These are phyloP conservation scores for Gadopsis marmoratus DNA, from an alignment of 2,797 vertebrate species.

Conservation along the genomic window DNA sequence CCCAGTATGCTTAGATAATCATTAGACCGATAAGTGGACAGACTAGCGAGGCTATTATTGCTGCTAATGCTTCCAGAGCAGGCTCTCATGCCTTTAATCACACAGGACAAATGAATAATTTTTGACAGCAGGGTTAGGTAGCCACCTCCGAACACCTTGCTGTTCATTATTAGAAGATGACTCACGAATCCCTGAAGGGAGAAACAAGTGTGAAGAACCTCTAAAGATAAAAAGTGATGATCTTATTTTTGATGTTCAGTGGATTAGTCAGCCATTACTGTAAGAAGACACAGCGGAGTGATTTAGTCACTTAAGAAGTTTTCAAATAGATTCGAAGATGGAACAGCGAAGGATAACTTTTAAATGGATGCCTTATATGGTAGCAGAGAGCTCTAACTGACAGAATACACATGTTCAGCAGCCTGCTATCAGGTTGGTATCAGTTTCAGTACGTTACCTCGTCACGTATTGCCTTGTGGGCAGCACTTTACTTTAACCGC, in stretches of 20 bases:
- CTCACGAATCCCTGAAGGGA: slow-evolving; percentile 34
- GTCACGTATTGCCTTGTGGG: not conserved
- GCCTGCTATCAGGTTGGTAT: not conserved
- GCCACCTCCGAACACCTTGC: slow-evolving; percentile 36
- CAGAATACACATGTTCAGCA: not conserved
- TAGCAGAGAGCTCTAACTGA: not conserved
- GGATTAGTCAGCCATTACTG: slow-evolving; percentile 15
- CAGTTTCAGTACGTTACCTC: not conserved
- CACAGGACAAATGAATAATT: slow-evolving; percentile 44
- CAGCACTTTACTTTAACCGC: not conserved
- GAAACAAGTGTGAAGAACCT: slow-evolving; percentile 27
- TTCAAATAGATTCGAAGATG: slow-evolving; percentile 12
- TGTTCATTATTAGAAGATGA: slow-evolving; percentile 36
- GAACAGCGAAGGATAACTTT: not conserved
- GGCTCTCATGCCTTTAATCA: slow-evolving; percentile 53
- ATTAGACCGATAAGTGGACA: slow-evolving; percentile 62
- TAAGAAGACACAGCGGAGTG: slow-evolving; percentile 4
- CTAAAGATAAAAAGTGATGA: slow-evolving; percentile 26
- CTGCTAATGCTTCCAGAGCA: slow-evolving; percentile 34
- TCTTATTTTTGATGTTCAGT: slow-evolving; percentile 14
- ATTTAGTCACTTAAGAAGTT: slow-evolving; percentile 14
- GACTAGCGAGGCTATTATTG: slow-evolving; percentile 45
- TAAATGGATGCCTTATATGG: not conserved
- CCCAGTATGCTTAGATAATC: slow-evolving; percentile 47
- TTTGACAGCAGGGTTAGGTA: slow-evolving; percentile 32